Evolutionary conservation across 1,140 invertebrate species (phyloP).

Genomic region (Apocrypta bakeri): DNA sequence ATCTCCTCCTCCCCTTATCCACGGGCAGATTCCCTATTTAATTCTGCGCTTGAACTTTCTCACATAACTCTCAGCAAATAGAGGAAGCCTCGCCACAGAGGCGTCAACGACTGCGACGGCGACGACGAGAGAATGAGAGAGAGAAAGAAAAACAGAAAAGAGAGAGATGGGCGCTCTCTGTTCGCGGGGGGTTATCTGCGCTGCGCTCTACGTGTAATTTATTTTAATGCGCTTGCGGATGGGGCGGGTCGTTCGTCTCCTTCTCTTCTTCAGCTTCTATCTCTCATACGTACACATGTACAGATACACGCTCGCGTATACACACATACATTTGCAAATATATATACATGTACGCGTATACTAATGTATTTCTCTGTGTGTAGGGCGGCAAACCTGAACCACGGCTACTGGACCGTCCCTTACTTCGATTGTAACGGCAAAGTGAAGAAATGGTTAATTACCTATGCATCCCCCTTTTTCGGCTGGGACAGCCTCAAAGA

Average conservation of each 20-base stretch:
- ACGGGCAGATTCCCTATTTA: background rate
- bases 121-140: background rate
- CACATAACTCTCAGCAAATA: slow-evolving; percentile 54
- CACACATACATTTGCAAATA: background rate
- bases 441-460: slow-evolving; percentile 95
- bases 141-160: slow-evolving; percentile 6
- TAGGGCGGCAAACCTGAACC: slow-evolving; percentile 87
- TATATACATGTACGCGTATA: slow-evolving; percentile 50
- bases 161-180: slow-evolving; percentile 16
- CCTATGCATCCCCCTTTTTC: slow-evolving; percentile 97
- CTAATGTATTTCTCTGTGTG: slow-evolving; percentile 63
- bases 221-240: slow-evolving; percentile 55
- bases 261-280: slow-evolving; percentile 25
- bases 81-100: slow-evolving; percentile 52
- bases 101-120: slow-evolving; percentile 39
- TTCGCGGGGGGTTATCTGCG: slow-evolving; percentile 53
- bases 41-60: slow-evolving; percentile 46
- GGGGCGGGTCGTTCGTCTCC: slow-evolving; percentile 43
- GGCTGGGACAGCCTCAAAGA: slow-evolving; percentile 94
- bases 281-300: too few species aligned
- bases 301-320: too few species aligned
- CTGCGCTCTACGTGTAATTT: slow-evolving; percentile 49
- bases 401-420: slow-evolving; percentile 95
- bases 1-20: slow-evolving; percentile 5
- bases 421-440: slow-evolving; percentile 96